These are phyloP conservation scores for Eristalis intricaria DNA, from an alignment of 2,888 invertebrate species.

Conservation along the genomic window DNA sequence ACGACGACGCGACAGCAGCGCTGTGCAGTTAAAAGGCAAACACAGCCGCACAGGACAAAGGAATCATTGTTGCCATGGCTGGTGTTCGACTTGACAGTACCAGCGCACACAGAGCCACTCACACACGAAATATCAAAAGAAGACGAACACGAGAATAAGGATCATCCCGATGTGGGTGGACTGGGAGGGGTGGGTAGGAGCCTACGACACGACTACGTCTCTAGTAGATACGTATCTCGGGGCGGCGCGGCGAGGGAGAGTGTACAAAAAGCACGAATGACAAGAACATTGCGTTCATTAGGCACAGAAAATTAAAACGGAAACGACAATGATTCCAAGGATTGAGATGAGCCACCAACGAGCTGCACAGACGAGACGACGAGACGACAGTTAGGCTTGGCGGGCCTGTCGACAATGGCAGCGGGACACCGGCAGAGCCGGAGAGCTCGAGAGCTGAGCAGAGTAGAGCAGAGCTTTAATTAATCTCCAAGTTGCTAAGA, in stretches of 20 bases:
- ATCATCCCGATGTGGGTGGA: conserved; percentile 36
- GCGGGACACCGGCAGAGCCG: neutral
- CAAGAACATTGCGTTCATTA: conserved; percentile 71
- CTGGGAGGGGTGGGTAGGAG: neutral
- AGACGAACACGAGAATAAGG: conserved; percentile 43
- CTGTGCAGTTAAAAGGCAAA: conserved; percentile 64
- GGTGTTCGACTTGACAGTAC: conserved; percentile 60
- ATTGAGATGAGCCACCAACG: conserved; percentile 60
- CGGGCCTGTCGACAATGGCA: neutral
- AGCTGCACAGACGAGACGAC: neutral
- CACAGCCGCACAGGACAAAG: conserved; percentile 58
- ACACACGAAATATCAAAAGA: conserved; percentile 19
- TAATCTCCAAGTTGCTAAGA: conserved; percentile 70
- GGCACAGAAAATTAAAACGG: conserved; percentile 70
- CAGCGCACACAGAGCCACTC: conserved; percentile 25
- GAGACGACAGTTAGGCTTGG: neutral
- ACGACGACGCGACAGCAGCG: neutral
- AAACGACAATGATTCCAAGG: conserved; percentile 66
- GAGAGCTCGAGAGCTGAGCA: neutral
- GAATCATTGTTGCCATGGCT: conserved; percentile 60
- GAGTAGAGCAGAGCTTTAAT: conserved; percentile 50
- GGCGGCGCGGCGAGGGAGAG: conserved; percentile 32
- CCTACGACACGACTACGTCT: conserved; percentile 20
- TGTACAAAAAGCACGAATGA: conserved; percentile 58
- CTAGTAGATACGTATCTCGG: conserved; percentile 59